Conservation (phyloP, 2,797 vertebrate genomes). For the Dendrocincla tyrannina region DNA sequence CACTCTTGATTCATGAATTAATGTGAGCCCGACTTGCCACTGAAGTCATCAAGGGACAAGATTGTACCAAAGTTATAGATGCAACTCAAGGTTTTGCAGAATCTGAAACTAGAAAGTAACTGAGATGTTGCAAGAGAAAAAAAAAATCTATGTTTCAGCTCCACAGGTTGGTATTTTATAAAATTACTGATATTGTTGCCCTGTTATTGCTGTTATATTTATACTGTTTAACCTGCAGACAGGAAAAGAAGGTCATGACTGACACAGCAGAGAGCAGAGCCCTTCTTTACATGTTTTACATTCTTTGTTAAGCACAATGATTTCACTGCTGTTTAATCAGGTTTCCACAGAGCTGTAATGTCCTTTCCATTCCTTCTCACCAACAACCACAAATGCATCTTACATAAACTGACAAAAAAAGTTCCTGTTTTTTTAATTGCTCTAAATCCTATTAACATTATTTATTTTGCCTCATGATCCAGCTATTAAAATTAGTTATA, state of each 20-base stretch:
- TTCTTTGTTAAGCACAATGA: background rate
- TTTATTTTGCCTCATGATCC: background rate
- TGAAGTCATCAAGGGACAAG: background rate
- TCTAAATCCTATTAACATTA: background rate
- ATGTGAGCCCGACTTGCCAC: background rate
- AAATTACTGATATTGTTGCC: background rate
- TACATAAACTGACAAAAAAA: background rate
- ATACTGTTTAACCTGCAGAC: background rate
- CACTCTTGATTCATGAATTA: background rate
- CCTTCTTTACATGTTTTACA: background rate
- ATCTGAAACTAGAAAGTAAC: background rate
- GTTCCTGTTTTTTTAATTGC: background rate
- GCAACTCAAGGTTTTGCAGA: background rate
- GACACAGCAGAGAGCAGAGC: accelerated
- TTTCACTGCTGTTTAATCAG: background rate
- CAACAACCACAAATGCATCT: background rate
- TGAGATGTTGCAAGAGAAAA: background rate
- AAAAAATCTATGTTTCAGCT: background rate
- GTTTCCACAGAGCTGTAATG: background rate
- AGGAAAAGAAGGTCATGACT: background rate
- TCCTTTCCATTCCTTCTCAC: background rate
- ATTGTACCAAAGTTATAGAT: background rate
- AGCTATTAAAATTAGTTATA: background rate
- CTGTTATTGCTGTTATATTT: background rate
- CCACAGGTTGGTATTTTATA: background rate